Conservation (phyloP, 1,140 invertebrate species). For the Rhizoglyphus robini region DNA sequence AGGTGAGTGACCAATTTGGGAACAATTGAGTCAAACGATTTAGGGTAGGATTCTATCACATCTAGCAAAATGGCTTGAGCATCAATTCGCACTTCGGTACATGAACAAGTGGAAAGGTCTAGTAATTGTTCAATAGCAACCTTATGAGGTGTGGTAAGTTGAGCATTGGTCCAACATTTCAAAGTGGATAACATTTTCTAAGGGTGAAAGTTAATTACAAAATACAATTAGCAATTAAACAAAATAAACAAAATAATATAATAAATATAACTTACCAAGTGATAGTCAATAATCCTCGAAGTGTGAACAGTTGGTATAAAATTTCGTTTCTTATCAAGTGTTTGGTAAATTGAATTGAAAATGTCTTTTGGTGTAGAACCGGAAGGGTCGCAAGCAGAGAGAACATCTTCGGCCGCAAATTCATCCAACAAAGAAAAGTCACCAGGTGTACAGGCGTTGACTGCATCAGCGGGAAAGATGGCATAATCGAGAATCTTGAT, state of each 20-base stretch:
- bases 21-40: constrained; percentile 45
- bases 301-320: not conserved
- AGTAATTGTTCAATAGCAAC: constrained; percentile 49
- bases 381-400: not conserved
- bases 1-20: constrained; percentile 46
- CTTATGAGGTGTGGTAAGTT: constrained; percentile 42
- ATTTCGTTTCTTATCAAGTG: not conserved
- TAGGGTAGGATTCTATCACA: constrained; percentile 41
- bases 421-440: not conserved
- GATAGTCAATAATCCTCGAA: not conserved
- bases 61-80: constrained; percentile 47
- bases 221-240: not conserved
- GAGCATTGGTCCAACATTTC: constrained; percentile 17
- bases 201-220: not conserved
- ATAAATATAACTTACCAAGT: not conserved
- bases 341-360: not conserved
- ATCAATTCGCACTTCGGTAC: constrained; percentile 48
- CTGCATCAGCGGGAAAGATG: constrained; percentile 40
- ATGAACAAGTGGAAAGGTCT: constrained; percentile 48
- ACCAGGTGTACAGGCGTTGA: not conserved
- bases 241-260: no score
- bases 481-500: constrained; percentile 47
- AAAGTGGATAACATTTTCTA: not conserved
- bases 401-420: not conserved
- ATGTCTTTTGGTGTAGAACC: not conserved